These are phyloP conservation scores for Hemiprocne comata DNA, from an alignment of 2,113 vertebrate genomes.

Conservation along the genomic window DNA sequence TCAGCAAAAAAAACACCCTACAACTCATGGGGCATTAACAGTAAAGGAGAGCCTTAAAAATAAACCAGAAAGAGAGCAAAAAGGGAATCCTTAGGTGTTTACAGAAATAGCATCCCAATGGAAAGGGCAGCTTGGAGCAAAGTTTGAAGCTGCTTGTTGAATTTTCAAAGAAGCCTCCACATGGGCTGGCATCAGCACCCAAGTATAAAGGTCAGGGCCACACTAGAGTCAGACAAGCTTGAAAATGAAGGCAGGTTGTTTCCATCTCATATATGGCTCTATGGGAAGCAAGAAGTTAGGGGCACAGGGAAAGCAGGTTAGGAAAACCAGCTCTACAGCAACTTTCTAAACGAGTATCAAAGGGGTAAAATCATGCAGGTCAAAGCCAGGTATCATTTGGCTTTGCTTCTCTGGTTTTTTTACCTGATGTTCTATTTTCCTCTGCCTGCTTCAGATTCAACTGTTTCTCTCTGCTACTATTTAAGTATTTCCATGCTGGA, in stretches of 20 bases:
- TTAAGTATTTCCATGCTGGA: slow-evolving; percentile 88
- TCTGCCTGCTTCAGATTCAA: slow-evolving; percentile 88
- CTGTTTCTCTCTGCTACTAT: slow-evolving; percentile 91
- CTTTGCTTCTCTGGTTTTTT: not conserved
- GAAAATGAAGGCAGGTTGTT: not conserved
- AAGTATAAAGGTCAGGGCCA: not conserved
- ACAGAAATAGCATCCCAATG: not conserved
- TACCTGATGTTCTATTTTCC: slow-evolving; percentile 89
- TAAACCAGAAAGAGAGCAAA: not conserved
- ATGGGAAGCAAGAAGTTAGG: not conserved
- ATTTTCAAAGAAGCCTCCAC: not conserved
- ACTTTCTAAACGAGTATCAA: not conserved
- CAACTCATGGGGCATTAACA: not conserved
- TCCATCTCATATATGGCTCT: not conserved
- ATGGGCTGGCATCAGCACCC: not conserved
- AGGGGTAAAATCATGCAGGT: fast-evolving
- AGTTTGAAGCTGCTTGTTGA: not conserved
- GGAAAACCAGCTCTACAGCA: not conserved
- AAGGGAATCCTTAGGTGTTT: not conserved
- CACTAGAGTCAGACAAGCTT: not conserved
- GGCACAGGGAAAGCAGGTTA: not conserved
- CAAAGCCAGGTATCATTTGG: not conserved
- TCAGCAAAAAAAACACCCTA: not conserved
- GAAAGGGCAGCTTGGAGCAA: not conserved
- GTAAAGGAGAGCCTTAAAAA: not conserved